Conservation (phyloP, 2,888 invertebrate genomes). For the Fabriciana adippe region DNA sequence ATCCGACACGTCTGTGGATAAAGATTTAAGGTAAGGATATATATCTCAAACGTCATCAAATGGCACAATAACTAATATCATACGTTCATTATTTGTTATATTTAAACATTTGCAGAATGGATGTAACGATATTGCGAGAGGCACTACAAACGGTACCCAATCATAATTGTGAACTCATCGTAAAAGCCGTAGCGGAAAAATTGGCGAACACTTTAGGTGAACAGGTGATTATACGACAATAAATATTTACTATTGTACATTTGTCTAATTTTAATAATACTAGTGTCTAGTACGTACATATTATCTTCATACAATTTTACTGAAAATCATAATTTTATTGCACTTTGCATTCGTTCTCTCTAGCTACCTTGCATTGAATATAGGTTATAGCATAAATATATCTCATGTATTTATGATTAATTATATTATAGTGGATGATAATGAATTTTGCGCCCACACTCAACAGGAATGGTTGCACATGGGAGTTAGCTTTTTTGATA, state of each 20-base stretch:
- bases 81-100: slow-evolving; percentile 2
- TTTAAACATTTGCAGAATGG: slow-evolving; percentile 63
- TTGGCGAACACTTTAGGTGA: slow-evolving; percentile 91
- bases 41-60: background rate
- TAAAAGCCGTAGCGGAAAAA: slow-evolving; percentile 91
- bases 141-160: slow-evolving; percentile 92
- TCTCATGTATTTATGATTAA: no score
- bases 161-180: slow-evolving; percentile 90
- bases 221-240: slow-evolving; percentile 76
- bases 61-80: no score
- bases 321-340: no score
- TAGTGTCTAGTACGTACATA: background rate
- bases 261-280: background rate
- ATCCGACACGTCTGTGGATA: slow-evolving; percentile 67
- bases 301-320: no score
- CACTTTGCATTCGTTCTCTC: no score
- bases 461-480: no score
- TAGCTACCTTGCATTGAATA: no score
- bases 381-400: no score
- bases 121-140: slow-evolving; percentile 87
- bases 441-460: no score
- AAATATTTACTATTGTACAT: background rate
- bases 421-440: no score
- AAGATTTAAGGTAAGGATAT: slow-evolving; percentile 63
- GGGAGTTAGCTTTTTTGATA: no score